These are phyloP conservation scores for Loripinus fragilis DNA, from an alignment of 2,888 invertebrate species.

Conservation along the genomic window DNA sequence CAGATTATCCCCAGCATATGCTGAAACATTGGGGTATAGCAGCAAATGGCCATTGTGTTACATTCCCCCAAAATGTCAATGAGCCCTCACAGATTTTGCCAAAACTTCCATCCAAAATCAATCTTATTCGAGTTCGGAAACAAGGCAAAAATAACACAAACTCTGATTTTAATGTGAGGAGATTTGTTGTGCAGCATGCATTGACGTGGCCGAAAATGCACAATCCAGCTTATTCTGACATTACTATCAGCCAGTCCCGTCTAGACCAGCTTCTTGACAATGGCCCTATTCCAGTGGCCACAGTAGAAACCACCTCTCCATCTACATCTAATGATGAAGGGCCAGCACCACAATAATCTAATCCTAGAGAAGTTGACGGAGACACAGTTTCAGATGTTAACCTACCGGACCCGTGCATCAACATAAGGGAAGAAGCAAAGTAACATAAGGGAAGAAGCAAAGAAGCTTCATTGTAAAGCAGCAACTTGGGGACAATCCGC, in stretches of 20 bases:
- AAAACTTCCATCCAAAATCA: slow-evolving; percentile 45
- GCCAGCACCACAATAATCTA: slow-evolving; percentile 43
- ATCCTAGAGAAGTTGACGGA: slow-evolving; percentile 32
- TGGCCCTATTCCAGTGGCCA: slow-evolving; percentile 34
- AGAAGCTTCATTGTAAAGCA: slow-evolving; percentile 55
- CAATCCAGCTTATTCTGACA: slow-evolving; percentile 47
- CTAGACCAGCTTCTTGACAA: slow-evolving; percentile 37
- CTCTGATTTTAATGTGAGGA: slow-evolving; percentile 43
- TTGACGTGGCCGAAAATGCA: slow-evolving; percentile 52
- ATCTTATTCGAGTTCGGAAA: slow-evolving; percentile 45
- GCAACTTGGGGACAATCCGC: slow-evolving; percentile 58
- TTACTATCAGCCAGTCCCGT: slow-evolving; percentile 40
- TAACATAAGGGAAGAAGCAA: not conserved
- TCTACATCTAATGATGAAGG: slow-evolving; percentile 30
- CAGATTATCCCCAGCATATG: slow-evolving; percentile 46
- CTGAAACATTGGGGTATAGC: slow-evolving; percentile 50
- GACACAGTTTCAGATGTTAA: slow-evolving; percentile 41
- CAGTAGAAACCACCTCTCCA: slow-evolving; percentile 12
- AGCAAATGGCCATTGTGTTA: slow-evolving; percentile 50
- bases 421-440: slow-evolving; percentile 35
- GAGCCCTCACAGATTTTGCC: slow-evolving; percentile 46
- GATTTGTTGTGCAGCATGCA: slow-evolving; percentile 40
- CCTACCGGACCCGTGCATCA: slow-evolving; percentile 39
- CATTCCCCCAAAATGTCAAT: slow-evolving; percentile 51
- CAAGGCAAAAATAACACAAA: slow-evolving; percentile 41